Evolutionary conservation across 2,888 invertebrate species (phyloP), one percentile per base, ranked within the genome.

Genomic region (Drosophila mayaguana): DNA sequence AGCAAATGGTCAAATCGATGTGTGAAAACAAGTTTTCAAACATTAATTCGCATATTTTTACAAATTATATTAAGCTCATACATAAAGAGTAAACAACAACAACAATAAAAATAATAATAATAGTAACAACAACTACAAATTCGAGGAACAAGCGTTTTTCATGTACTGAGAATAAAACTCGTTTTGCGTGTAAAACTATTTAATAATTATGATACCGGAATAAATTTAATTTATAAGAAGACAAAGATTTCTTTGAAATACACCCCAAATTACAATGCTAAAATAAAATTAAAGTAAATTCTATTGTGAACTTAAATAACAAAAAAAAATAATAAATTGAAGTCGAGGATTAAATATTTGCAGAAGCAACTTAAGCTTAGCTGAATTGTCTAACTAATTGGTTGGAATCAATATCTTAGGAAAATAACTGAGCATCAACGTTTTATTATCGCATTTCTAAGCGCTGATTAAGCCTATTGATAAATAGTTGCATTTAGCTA

Each of bases 11-110:
- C 34, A 54, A 63, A 76, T 67, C 60, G 25, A 63, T 63, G 45
- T 56, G 72, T 62, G 54, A 68, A 88, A 89, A 90, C 83, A 74
- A 75, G 89, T 85, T 85, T 85, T 64, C 62, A 88, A 86, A 83
- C 88, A 86, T 86, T 75, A 83, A 87, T 88, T 86, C 90, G 79
- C 81, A 89, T 88, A 86, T 89, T 89, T 89, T 86, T 86, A 88
- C 81, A 89, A 88, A 89, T 88, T 86, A 85, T 89, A 89, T 88
- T 85, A 84, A 72, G 67, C 73, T 71, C 69, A 72, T 55, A 80
- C 68, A 82, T 69, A 78, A 67, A 56, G 67, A 32, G 57, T 62
- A 61, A 73, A 69, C 34, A 64, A 69, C 25, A 65, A 66, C 46
- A 25, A 70, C 8, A 53, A 68, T 3, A 6, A 43, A 3, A 22